Evolutionary conservation across 2,888 invertebrate species (phyloP).

Genomic region (Trachelus tabidus): DNA sequence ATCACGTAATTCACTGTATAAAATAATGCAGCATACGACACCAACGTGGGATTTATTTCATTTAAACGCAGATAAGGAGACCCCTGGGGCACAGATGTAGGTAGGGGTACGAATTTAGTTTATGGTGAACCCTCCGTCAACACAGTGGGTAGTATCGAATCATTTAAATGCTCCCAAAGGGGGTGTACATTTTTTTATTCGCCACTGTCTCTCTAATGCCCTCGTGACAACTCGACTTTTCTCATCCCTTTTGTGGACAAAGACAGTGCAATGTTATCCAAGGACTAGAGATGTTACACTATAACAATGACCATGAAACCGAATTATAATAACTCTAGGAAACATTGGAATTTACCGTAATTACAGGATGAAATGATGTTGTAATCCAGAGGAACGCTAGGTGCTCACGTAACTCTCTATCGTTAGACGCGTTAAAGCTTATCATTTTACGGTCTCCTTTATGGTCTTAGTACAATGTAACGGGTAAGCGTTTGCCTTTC

Average conservation of each 20-base stretch:
- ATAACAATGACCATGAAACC: not conserved
- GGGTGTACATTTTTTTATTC: constrained; percentile 29
- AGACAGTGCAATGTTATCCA: not conserved
- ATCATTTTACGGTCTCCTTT: no score
- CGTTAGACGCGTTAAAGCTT: no score
- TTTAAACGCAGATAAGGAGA: not conserved
- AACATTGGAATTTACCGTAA: no score
- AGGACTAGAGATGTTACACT: not conserved
- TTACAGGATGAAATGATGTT: no score
- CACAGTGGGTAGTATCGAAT: constrained; percentile 40
- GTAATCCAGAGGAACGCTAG: no score
- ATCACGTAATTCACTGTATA: no score
- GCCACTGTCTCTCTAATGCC: not conserved
- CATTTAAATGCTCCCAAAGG: constrained; percentile 43
- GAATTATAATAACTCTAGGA: no score
- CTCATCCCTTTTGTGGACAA: constrained; percentile 14
- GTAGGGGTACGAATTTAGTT: constrained; percentile 31
- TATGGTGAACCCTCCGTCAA: constrained; percentile 33
- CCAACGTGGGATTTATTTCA: not conserved
- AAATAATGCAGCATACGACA: no score
- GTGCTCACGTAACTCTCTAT: no score
- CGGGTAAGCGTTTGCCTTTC: no score
- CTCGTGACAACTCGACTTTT: constrained; percentile 7
- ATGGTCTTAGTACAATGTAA: no score
- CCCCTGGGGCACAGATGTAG: constrained; percentile 34